Evolutionary conservation across 2,888 invertebrate genomes (phyloP).

Genomic region (Monochamus alternatus): DNA sequence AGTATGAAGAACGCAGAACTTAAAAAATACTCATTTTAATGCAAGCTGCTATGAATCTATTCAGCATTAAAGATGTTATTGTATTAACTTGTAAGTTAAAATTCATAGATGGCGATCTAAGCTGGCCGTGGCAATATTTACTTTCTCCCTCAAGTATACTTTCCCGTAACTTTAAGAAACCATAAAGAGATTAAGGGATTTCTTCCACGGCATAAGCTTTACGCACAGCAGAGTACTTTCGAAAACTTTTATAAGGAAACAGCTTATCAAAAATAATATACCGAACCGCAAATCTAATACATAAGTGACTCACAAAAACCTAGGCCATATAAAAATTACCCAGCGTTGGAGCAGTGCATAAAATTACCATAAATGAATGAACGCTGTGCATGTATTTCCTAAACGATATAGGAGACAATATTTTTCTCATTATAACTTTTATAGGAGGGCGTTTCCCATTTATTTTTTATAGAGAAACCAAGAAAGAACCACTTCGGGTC

Average conservation of each 20-base stretch:
- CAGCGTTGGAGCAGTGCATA: constrained; percentile 42
- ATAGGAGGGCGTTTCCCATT: too few species aligned
- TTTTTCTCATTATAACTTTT: not conserved
- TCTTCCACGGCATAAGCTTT: constrained; percentile 50
- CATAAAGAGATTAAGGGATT: constrained; percentile 12
- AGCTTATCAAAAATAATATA: constrained; percentile 64
- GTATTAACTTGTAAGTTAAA: constrained; percentile 20
- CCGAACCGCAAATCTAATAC: constrained; percentile 48
- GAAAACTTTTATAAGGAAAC: constrained; percentile 54
- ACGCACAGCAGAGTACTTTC: constrained; percentile 55
- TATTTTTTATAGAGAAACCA: too few species aligned
- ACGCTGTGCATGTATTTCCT: constrained; percentile 11
- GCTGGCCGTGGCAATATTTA: constrained; percentile 29
- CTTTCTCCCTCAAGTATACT: constrained; percentile 43
- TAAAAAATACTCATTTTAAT: too few species aligned
- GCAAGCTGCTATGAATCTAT: too few species aligned
- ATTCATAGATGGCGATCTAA: constrained; percentile 23
- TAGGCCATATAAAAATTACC: constrained; percentile 46
- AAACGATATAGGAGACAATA: constrained; percentile 1
- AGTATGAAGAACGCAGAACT: too few species aligned
- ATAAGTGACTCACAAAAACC: constrained; percentile 45
- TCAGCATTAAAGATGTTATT: not conserved
- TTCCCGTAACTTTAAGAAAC: constrained; percentile 32
- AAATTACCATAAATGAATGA: constrained; percentile 48
- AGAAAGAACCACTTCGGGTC: too few species aligned